These are phyloP conservation scores for Oenanthe oenanthe DNA, from an alignment of 2,113 vertebrate species.

Conservation along the genomic window DNA sequence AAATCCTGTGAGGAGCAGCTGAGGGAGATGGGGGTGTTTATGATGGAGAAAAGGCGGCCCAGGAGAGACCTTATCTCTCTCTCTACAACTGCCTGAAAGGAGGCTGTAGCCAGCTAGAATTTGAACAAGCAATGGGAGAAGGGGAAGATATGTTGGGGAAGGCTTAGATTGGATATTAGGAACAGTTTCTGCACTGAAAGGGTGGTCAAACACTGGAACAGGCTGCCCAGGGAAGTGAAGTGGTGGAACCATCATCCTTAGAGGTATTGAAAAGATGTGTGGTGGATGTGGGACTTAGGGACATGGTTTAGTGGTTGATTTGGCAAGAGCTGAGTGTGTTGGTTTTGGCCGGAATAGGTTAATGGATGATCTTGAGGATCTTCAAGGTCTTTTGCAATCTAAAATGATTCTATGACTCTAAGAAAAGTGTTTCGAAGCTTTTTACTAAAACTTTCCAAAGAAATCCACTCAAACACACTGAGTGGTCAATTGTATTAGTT, in stretches of 20 bases:
- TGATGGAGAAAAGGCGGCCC: background rate
- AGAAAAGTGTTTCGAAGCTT: background rate
- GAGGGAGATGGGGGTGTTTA: background rate
- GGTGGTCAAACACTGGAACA: background rate
- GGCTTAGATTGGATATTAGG: background rate
- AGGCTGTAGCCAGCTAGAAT: accelerated
- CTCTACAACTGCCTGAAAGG: background rate
- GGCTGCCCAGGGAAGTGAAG: background rate
- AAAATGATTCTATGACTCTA: background rate
- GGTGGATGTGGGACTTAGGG: background rate
- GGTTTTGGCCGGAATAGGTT: background rate
- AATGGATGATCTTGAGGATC: background rate
- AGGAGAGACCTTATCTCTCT: background rate
- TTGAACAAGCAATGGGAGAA: background rate
- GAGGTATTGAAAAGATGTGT: background rate
- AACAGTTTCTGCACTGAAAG: background rate
- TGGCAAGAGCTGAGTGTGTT: background rate
- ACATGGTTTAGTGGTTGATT: background rate
- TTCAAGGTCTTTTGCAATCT: background rate
- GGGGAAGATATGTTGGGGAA: background rate
- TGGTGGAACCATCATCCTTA: background rate
- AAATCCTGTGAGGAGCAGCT: background rate
- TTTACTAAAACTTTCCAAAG: background rate
- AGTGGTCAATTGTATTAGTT: background rate
- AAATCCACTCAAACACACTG: background rate